Conservation (phyloP, 1,140 invertebrate species). For the Drosophila willistoni region DNA sequence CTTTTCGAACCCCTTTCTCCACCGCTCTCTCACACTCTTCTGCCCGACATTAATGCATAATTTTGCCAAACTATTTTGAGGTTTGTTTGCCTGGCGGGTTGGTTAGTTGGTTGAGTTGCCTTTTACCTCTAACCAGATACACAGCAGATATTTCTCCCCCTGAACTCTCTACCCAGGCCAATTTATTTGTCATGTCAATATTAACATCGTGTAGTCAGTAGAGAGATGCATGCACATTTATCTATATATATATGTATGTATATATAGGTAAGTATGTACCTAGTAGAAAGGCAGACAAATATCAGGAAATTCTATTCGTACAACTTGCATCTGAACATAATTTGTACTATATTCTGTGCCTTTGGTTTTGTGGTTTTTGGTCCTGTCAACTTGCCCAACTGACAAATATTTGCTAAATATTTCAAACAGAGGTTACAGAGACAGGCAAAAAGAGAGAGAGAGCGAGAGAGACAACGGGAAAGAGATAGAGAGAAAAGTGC, state of each 20-base stretch:
- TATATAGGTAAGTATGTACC: neutral
- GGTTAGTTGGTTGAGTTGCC: neutral
- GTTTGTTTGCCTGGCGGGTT: slow-evolving; percentile 73
- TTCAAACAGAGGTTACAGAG: slow-evolving; percentile 25
- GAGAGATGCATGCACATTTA: slow-evolving; percentile 1
- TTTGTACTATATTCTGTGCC: slow-evolving; percentile 41
- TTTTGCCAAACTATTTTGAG: slow-evolving; percentile 81
- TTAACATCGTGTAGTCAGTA: slow-evolving; percentile 58
- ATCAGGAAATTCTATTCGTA: slow-evolving; percentile 16
- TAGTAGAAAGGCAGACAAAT: slow-evolving; percentile 12
- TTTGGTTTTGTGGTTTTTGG: slow-evolving; percentile 65
- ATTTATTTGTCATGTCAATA: slow-evolving; percentile 82
- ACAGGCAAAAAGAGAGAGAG: slow-evolving; percentile 1
- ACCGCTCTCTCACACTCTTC: neutral
- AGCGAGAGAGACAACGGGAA: neutral
- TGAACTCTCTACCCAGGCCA: slow-evolving; percentile 47
- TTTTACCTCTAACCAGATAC: slow-evolving; percentile 15
- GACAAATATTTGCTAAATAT: slow-evolving; percentile 72
- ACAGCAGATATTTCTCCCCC: slow-evolving; percentile 41
- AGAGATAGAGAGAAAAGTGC: slow-evolving; percentile 18
- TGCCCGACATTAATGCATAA: slow-evolving; percentile 77
- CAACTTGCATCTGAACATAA: slow-evolving; percentile 53
- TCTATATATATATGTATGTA: neutral
- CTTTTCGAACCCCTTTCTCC: too few relatives aligned
- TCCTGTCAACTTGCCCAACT: slow-evolving; percentile 69